Evolutionary conservation across 2,888 invertebrate genomes (phyloP), one percentile per base, ranked within the genome.

Genomic region (Lasioglossum zephyrum): DNA sequence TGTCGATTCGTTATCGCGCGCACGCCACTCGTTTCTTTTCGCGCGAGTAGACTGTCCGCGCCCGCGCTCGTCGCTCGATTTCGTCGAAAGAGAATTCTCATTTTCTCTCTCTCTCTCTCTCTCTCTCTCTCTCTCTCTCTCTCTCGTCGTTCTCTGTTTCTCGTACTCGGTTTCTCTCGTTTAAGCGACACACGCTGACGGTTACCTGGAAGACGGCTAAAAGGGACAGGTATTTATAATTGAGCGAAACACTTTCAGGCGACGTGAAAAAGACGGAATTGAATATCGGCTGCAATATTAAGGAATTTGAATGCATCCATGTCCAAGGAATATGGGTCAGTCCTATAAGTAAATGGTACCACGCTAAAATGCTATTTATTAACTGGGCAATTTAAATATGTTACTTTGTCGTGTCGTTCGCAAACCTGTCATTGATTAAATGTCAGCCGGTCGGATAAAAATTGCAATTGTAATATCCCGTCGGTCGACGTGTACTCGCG

Each of bases 1-100:
- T 75, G 77, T 78, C 81, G 86, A 81, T 77, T 73, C 81, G 79
- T 81, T 85, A 85, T 86, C 86, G 81, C 63, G n/a, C 53, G 9
- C 69, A 36, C 44, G 74, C 77, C 81, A 66, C 63, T 16, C 69
- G 69, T 74, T 80, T 76, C 77, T 73, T 81, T 66, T 70, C 63
- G 39, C 41, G n/a, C 41, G 57, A 57, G 57, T n/a, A 57, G 57
- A n/a, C 57, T n/a, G 57, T 57, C n/a, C 57, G n/a, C n/a, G 3
- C 49, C 3, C 31, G 69, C 22, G 1, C 39, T 22, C 57, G 57
- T n/a, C 57, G 57, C 57, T n/a, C 57, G 57, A n/a, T 57, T 57
- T n/a, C 39, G 69, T 39, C 9, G 69, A 22, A 39, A 69, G 18
- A 22, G 18, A 69, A 63, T 26, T 31, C 31, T 26, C 26, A 57